Evolutionary conservation across 2,888 invertebrate genomes (phyloP), one percentile per base, ranked within the genome.

Genomic region (Sturmia bella): DNA sequence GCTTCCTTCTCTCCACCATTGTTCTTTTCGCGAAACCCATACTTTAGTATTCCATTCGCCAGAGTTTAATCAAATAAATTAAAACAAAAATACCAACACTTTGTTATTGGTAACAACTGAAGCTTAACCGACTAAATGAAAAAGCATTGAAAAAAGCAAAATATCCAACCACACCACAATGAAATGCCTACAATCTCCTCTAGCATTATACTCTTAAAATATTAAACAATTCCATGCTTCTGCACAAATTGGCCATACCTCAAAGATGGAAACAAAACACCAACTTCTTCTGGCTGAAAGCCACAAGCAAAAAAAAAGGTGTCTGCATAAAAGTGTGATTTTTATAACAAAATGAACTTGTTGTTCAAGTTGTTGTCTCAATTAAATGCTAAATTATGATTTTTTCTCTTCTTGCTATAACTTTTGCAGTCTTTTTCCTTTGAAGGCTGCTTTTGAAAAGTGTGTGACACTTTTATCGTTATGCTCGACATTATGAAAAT

Each of bases 361-460:
- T 73, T 66, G 78, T 45, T 79, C 57, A 63, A 66, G 52, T 70
- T 73, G 73, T 54, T 73, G 72, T 75, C 84, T 84, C 85, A 85
- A 85, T 85, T 84, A 85, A 85, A 84, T 84, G 84, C 84, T 84
- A 85, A 85, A 83, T 84, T 84, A 85, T 85, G 83, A 69, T 43
- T 43, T 69, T 69, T 75, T 56, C 48, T 63, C 6, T 12, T 11
- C 11, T 74, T 43, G 12, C 39, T 45, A 19, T 11, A n/a, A 50
- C 39, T 43, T n/a, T 59, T 43, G 41, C 27, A 27, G 6, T 68
- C 15, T 15, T 17, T 15, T 43, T 54, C 43, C 12, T 56, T 12
- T 24, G 4, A 32, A n/a, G 27, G 7, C 48, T 48, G 37, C 27
- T 45, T 43, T 32, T 72, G 21, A 27, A 63, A 43, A 69, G 24